Base-by-base conservation (phyloP, 2,113 vertebrate species). In the Barnardius zonarius region DNA sequence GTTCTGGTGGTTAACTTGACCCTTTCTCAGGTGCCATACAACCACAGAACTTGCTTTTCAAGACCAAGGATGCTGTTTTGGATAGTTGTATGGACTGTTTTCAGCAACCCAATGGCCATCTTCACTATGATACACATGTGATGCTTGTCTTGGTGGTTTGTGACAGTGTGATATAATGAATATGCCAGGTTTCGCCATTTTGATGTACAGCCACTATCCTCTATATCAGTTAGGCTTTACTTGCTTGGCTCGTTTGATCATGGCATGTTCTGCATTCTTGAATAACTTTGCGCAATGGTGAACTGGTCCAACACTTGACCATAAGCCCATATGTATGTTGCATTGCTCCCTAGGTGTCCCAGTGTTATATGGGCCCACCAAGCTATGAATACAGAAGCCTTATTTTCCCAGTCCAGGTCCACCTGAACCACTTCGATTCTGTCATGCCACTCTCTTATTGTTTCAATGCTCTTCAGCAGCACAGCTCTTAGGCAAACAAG, bases 121-220 rank as follows among this genome's bases (percentile, higher is more conserved):
- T 72, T 11, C 2, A 1, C 25, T 28, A 7, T 27, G 4, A 44
- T 7, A 22, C 18, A 7, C 17, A 28, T 7, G 0, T 25, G 13
- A 41, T 51, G 24, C 15, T 90, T 79, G 7, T 6, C 39, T 59
- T 54, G 44, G 37, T 52, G 54, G 8, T 74, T 37, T 72, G 39
- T 48, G 57, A 35, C 33, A 48, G 17, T 31, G 15, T 55, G 30
- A 27, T 24, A 20, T 20, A 55, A 33, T 55, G 31, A 55, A 33
- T 55, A 54, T 11, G 18, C 10, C 23, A 44, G 23, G 16, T 9
- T 7, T n/a, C n/a, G 7, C 12, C 19, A 25, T 76, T n/a, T 6
- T 43, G 46, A 35, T 44, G 23, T n/a, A 22, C 27, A 54, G 30
- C 16, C 43, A 24, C 22, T 52, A 3, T 43, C 19, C 9, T 23